Base-by-base conservation (phyloP, 1,140 invertebrate genomes). In the Linepithema humile region DNA sequence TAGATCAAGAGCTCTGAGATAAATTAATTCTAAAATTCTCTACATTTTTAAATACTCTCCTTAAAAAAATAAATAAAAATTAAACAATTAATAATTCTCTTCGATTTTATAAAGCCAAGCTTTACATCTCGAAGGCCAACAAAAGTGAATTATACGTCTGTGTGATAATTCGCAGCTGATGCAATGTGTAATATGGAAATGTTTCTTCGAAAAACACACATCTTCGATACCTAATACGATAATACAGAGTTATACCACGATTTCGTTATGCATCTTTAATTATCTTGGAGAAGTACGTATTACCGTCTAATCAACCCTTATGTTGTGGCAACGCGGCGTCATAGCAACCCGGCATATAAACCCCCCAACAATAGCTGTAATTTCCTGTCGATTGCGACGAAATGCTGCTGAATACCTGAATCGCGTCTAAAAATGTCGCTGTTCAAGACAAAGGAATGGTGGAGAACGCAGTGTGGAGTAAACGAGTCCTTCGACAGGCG, bases 371-470 rank as follows among this genome's bases (percentile, higher is more conserved):
- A 32, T 50, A 53, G 82, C 64, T 1, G 75, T 17, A 40, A 10
- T 17, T 45, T 3, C 38, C 2, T 0, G 17, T 32, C 29, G n/a
- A 7, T 17, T 7, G 73, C 4, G 35, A 67, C 64, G 17, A n/a
- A 38, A 75, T 38, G 48, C 17, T 1, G 64, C 12, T 15, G n/a
- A 62, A 48, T 10, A 10, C 17, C 20, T 12, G 9, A 82, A 60
- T 15, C 20, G 6, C 1, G n/a, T 32, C 3, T 9, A 2, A 15
- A 40, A 82, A 98, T 98, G 97, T 98, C 97, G 23, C 93, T 98
- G 55, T 98, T 98, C 93, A 97, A 97, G 94, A 95, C 96, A 0
- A 95, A 96, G 89, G 97, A 97, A 83, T 96, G 96, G 95, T 98
- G 97, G 97, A 95, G 95, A 26, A 96, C 96, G 6, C 93, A 95